Percentiles rank a stretch among this genome's conserved stretches.
phyloP scores from a whole-genome alignment of 2,888 invertebrate genomes.

The Lepas anatifera region DNA sequence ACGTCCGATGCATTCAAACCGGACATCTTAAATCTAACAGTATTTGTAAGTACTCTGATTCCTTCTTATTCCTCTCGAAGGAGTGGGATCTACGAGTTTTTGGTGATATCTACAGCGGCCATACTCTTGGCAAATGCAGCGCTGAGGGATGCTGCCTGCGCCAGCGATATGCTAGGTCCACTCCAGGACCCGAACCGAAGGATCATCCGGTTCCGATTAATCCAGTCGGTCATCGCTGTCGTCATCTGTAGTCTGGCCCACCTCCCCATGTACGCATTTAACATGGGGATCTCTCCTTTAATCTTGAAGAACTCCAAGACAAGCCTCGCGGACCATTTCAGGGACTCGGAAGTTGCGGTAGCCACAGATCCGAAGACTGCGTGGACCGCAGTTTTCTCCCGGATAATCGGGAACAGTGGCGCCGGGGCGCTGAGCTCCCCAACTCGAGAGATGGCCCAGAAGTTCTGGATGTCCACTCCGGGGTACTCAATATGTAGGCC shows the following conservation, averaged over 20 bases:
- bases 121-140: too few species aligned
- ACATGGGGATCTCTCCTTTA: not conserved
- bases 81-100: too few species aligned
- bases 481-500: not conserved
- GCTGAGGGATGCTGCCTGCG: too few species aligned
- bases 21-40: too few species aligned
- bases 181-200: too few species aligned
- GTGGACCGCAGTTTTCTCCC: not conserved
- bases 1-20: too few species aligned
- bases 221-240: too few species aligned
- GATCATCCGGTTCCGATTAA: too few species aligned
- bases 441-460: not conserved
- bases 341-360: not conserved
- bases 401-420: not conserved
- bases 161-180: too few species aligned
- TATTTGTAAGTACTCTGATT: too few species aligned
- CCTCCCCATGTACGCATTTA: not conserved
- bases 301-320: not conserved
- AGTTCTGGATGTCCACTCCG: not conserved
- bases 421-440: not conserved
- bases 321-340: not conserved
- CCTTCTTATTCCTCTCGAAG: too few species aligned
- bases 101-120: too few species aligned
- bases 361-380: not conserved
- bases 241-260: not conserved